Evolutionary conservation across 2,797 vertebrate genomes (phyloP), one percentile per base, ranked within the genome.

Genomic region (Lacerta agilis): DNA sequence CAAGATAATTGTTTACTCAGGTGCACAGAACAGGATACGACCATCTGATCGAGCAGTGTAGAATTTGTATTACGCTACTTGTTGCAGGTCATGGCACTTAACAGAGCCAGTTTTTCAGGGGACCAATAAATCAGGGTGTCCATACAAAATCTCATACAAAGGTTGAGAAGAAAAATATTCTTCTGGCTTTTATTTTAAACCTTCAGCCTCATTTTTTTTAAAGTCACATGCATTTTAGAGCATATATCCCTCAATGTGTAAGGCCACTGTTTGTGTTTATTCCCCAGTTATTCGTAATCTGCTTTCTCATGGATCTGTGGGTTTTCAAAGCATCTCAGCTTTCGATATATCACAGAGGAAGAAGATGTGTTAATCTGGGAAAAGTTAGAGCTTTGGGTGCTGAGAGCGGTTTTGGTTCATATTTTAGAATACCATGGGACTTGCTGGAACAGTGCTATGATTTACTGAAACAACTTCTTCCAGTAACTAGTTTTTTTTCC

Each of bases 1-100:
- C 91, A 85, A 76, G 77, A 85, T 87, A 43, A 67, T 23, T 78
- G 11, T 88, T 94, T 84, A 55, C 11, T 82, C 87, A 15, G 61
- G 76, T 33, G 69, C 5, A 86, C 83, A 79, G 38, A 41, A 15
- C 2, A 72, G 85, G 86, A 58, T 80, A 29, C 78, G 71, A 25
- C 41, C 58, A 38, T 23, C 58, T 87, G 88, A 78, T 78, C 67
- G 89, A 64, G 29, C 77, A 76, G 73, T 64, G 0, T 82, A 43
- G 69, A 79, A 11, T 85, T 87, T 89, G 4, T 78, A 33, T n/a
- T 9, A n/a, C n/a, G n/a, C n/a, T n/a, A 0, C 67, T 17, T 0
- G 17, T 79, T 82, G 55, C 23, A 1, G 79, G 45, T 71, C 20
- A 1, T 79, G 33, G n/a, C 61, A 49, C 8, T 93, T 88, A 61